These are phyloP conservation scores for Morinoia aosen DNA, from an alignment of 2,888 invertebrate genomes.

Conservation along the genomic window DNA sequence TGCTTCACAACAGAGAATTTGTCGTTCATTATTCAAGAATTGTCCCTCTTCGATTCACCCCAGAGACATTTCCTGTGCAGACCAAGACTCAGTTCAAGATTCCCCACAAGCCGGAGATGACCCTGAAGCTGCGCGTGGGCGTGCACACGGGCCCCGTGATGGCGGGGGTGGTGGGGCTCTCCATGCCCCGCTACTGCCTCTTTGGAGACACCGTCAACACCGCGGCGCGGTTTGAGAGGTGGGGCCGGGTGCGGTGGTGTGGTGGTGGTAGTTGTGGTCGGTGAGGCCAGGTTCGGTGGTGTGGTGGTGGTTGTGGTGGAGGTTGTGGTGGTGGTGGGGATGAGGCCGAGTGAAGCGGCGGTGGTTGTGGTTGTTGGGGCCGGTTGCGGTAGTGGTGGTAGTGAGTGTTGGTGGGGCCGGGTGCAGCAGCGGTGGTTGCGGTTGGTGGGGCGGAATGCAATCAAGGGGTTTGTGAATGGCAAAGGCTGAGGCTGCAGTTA, in stretches of 20 bases:
- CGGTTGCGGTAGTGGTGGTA: neutral
- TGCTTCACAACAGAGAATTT: neutral
- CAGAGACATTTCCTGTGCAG: conserved; percentile 30
- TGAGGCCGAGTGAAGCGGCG: neutral
- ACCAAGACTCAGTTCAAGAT: conserved; percentile 78
- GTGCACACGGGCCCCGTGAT: conserved; percentile 94
- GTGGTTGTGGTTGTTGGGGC: neutral
- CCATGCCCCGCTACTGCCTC: conserved; percentile 93
- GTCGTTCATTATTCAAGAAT: neutral
- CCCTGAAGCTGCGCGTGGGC: conserved; percentile 88
- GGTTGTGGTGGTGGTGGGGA: no score
- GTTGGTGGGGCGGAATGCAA: no score
- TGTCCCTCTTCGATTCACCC: neutral
- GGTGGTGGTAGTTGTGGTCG: neutral
- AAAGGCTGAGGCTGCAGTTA: no score
- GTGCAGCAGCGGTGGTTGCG: neutral
- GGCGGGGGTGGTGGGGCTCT: conserved; percentile 91
- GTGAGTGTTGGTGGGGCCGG: conserved; percentile 54
- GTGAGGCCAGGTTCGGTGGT: no score
- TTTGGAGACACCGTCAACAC: conserved; percentile 96
- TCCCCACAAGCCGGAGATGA: conserved; percentile 87
- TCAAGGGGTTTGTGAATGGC: no score
- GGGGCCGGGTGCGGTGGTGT: neutral
- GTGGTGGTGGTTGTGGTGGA: no score
- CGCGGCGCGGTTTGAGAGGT: conserved; percentile 83